Evolutionary conservation across 92 coral and sea anemone species (phyloP).

Genomic region (Galaxea fascicularis): DNA sequence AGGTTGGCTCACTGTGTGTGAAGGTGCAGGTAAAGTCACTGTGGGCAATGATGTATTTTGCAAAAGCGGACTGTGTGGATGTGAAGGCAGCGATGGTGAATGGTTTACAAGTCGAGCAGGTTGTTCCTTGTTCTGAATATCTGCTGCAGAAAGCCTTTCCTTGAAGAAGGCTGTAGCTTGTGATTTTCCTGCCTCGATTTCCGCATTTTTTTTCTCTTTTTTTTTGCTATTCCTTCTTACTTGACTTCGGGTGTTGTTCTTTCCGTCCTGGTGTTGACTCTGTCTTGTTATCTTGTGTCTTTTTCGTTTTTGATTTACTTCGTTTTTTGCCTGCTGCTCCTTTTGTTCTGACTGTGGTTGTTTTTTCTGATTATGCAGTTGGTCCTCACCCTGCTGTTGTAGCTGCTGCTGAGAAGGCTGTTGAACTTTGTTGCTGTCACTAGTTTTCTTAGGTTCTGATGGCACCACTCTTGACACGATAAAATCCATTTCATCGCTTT

Average conservation of each 20-base stretch:
- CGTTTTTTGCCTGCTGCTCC: not conserved
- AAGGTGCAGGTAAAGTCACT: not conserved
- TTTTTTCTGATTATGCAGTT: not conserved
- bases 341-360: not conserved
- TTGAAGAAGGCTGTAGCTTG: constrained; percentile 19
- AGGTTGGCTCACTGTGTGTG: not conserved
- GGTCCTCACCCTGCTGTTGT: not conserved
- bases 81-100: not conserved
- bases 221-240: constrained; percentile 2
- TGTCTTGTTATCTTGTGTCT: not conserved
- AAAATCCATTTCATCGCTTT: constrained; percentile 52
- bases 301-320: not conserved
- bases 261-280: not conserved
- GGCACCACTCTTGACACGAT: not conserved
- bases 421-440: not conserved
- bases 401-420: not conserved
- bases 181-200: constrained; percentile 47
- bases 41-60: not conserved
- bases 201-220: constrained; percentile 24
- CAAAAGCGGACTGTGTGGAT: not conserved
- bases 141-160: not conserved
- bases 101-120: not conserved
- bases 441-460: not conserved
- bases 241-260: not conserved
- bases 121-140: no score